Evolutionary conservation across 2,888 invertebrate genomes (phyloP), one percentile per base, ranked within the genome.

Genomic region (Raillietiella orientalis): DNA sequence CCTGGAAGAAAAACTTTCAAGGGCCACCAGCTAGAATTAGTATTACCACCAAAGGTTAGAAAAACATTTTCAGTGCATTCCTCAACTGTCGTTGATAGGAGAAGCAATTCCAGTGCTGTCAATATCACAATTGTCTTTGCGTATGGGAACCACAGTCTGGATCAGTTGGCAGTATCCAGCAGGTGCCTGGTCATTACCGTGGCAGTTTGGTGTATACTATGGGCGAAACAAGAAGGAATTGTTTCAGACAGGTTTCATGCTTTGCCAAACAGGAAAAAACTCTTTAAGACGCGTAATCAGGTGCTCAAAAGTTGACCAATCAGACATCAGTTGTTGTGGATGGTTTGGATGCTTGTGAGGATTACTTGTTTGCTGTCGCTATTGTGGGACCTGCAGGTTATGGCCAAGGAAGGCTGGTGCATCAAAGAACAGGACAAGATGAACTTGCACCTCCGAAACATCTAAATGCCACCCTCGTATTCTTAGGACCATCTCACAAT

Each of bases 191-290:
- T 61, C 54, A 32, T 41, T 48, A 5, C 48, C 49, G 23, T 62
- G 58, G 59, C 36, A 48, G 4, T 75, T 72, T 39, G 67, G 64
- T 12, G 52, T 72, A 21, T 64, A 66, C 41, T 72, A 69, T 37
- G 64, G 61, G 1, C 43, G 55, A 3, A 52, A 39, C 34, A 53
- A 49, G 38, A 52, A 53, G 4, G 58, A 63, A 31, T 47, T 60
- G 11, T 47, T 56, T 25, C 23, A 31, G 9, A 55, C 57, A 43
- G 54, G 65, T 63, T 29, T 28, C 22, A 29, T 32, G 17, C 8
- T 28, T 28, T 19, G 11, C n/a, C 21, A 28, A 13, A 27, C n/a
- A n/a, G n/a, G n/a, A n/a, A n/a, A n/a, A n/a, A n/a, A n/a, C n/a
- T n/a, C n/a, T n/a, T n/a, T n/a, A n/a, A 4, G 19, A 12, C n/a